phyloP scores from a whole-genome alignment of 2,888 invertebrate species.

The Orthosia incerta region DNA sequence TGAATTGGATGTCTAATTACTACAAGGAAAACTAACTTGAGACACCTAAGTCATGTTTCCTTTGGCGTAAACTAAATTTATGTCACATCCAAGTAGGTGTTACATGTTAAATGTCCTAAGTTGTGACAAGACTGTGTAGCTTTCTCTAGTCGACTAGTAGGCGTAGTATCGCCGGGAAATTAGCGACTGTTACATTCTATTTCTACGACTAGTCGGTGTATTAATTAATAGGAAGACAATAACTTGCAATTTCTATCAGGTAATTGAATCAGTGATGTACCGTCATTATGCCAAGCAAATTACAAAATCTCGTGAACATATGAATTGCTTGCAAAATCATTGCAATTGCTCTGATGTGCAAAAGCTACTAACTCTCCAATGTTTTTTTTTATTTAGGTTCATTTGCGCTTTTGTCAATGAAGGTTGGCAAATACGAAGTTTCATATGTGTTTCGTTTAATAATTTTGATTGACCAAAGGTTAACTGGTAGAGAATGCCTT shows the following conservation, averaged over 20 bases:
- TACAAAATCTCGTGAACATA: background rate
- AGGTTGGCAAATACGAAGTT: too few species aligned
- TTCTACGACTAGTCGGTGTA: background rate
- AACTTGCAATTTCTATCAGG: background rate
- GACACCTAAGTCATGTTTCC: background rate
- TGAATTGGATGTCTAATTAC: background rate
- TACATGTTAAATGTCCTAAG: constrained; percentile 47
- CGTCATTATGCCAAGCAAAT: background rate
- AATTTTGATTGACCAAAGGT: too few species aligned
- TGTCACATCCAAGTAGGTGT: constrained; percentile 42
- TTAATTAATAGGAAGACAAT: background rate
- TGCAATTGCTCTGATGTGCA: background rate
- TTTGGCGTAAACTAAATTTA: constrained; percentile 33
- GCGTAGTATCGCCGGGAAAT: constrained; percentile 25
- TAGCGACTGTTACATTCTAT: constrained; percentile 35
- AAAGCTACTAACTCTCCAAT: background rate
- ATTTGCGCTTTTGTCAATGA: background rate
- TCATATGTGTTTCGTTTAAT: too few species aligned
- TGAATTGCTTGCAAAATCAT: background rate
- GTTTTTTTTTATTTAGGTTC: too few species aligned
- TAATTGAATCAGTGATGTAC: background rate
- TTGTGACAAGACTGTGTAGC: constrained; percentile 46
- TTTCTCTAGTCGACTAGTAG: constrained; percentile 28
- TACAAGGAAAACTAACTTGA: constrained; percentile 9
- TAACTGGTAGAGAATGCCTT: too few species aligned